Base-by-base conservation (phyloP, 2,113 vertebrate genomes). In the Phylloscopus trochilus region DNA sequence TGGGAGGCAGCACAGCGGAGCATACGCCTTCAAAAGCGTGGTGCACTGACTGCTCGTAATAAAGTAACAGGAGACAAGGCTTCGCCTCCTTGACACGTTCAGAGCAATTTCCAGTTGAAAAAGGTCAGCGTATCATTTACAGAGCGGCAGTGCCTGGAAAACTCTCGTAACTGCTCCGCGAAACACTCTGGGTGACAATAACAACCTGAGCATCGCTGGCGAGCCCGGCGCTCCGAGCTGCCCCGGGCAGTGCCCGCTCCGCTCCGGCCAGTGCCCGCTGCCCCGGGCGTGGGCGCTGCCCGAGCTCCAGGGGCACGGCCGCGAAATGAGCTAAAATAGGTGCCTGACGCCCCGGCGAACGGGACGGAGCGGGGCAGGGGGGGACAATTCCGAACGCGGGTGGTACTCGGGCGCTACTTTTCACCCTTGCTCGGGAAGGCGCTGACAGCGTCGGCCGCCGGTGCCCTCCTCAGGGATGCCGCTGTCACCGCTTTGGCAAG, bases 241-340 rank as follows among this genome's bases (percentile, higher is more conserved):
- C 60, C 31, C 27, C n/a, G n/a, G n/a, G n/a, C n/a, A n/a, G n/a
- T n/a, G n/a, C n/a, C n/a, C 26, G 33, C 58, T 73, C 39, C 47
- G 4, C 9, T 41, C 53, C 10, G 9, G 6, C 37, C 35, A 1
- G 16, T 13, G 52, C 62, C 51, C 24, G 8, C 70, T 7, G 31
- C 17, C 55, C 18, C 15, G 10, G 8, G 26, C 23, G 0, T 0
- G 9, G 6, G 20, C 6, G 11, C 1, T 0, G 31, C 12, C 55
- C 6, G 3, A 7, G 10, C 3, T 47, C 3, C 24, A 43, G 43
- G 64, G 52, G 30, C 49, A 2, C 1, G 12, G 53, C 63, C 11
- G 69, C 11, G 2, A 47, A 51, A 17, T 1, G 2, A 30, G 17
- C 8, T n/a, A 2, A 14, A 43, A 17, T 0, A 11, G 19, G n/a